Evolutionary conservation across 2,113 vertebrate genomes (phyloP), one percentile per base, ranked within the genome.

Genomic region (Cebus imitator): DNA sequence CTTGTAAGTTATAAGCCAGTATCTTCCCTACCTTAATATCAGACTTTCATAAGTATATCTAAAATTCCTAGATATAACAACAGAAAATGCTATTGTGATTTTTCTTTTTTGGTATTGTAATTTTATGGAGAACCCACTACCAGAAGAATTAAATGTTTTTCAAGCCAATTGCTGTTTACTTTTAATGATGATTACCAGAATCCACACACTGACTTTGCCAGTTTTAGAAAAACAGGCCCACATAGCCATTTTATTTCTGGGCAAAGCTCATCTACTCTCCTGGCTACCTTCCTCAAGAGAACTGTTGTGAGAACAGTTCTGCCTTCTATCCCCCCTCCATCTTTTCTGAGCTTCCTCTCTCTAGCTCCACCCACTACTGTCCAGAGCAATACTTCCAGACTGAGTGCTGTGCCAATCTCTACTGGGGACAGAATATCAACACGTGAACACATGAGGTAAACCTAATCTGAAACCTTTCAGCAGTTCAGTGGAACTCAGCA

Each of bases 31-130:
- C 72, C 48, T 81, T 90, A 43, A 52, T 73, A 86, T 50, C 20
- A 58, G 58, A 95, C 66, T 90, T 95, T 92, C 58, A 95, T 21
- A 91, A 64, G 92, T 84, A 76, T 10, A 50, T 81, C 48, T 95
- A 94, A 92, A 94, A 80, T 57, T 9, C 73, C 52, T 85, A 85
- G 23, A 79, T 66, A 30, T 78, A 72, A 45, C 37, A 87, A 88
- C 0, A 91, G 37, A 9, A 92, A 92, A 81, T 75, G 2, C 61
- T 94, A 79, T 3, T 40, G 9, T 82, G 81, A 40, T 78, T 86
- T 72, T 30, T 68, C 61, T 64, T 75, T 75, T 40, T 23, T 79
- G 1, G 48, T 94, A 79, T 8, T 40, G 6, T 87, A 89, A 37
- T 79, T 87, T 83, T 35, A 84, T 35, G 12, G 30, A 66, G 9